A percentile compares a stretch with the other conserved stretches of the same genome.
These are phyloP conservation scores for Eupithecia dodoneata DNA, from an alignment of 2,888 invertebrate species.

Conservation along the genomic window DNA sequence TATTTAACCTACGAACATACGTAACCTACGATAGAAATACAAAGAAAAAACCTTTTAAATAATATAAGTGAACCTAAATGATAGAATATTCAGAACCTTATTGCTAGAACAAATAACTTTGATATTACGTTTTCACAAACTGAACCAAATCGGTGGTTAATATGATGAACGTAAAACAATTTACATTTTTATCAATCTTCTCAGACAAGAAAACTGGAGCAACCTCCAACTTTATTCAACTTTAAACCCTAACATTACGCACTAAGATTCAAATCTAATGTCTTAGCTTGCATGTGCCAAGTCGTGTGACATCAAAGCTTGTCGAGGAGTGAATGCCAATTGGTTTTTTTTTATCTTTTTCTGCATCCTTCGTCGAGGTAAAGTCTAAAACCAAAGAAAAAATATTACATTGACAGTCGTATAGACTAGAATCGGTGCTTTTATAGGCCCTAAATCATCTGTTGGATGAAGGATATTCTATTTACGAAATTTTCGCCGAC, in stretches of 20 bases:
- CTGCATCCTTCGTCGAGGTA: neutral
- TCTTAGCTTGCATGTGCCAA: neutral
- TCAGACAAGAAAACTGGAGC: neutral
- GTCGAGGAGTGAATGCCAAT: constrained; percentile 67
- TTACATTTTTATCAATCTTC: neutral
- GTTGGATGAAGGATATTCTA: neutral
- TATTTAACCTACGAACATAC: neutral
- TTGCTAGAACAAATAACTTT: neutral
- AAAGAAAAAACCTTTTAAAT: neutral
- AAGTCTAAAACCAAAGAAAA: neutral
- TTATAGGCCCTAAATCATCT: neutral
- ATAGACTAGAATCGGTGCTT: neutral
- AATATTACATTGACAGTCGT: neutral
- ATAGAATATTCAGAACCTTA: neutral
- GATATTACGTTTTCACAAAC: too few species aligned
- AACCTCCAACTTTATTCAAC: neutral
- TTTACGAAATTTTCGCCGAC: too few species aligned
- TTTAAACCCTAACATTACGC: neutral
- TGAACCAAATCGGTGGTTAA: neutral
- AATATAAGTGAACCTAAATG: neutral
- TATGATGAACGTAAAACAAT: neutral
- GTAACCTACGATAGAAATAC: neutral
- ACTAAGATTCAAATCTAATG: neutral
- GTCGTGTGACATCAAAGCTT: constrained; percentile 62
- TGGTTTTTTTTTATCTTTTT: constrained; percentile 67